Base-by-base conservation (phyloP, 1,140 invertebrate species). In the Ceratina australensis region DNA sequence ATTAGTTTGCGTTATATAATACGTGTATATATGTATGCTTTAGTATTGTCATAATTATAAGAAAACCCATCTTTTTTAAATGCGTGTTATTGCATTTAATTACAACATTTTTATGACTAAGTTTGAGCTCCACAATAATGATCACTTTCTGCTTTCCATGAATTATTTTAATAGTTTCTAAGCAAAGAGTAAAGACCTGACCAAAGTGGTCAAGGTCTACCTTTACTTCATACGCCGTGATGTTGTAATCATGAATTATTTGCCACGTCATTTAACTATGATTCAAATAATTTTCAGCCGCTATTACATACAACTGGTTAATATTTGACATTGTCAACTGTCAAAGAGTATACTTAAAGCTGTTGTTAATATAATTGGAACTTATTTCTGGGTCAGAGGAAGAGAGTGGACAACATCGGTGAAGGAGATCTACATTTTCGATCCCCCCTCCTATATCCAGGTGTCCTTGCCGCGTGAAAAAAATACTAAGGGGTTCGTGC, bases 341-440 rank as follows among this genome's bases (percentile, higher is more conserved):
- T 61, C 28, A 61, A 60, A 4, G 5, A 4, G 10, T 2, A 60
- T 13, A n/a, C n/a, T n/a, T 10, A 3, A n/a, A n/a, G 16, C 1
- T 57, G 8, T 8, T 50, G 12, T 42, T 42, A 42, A 42, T 42
- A 42, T 42, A 60, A 68, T 50, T 60, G 8, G 8, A 18, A 0
- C 12, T 16, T 4, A n/a, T 60, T 50, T 67, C 28, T 67, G 22
- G 22, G 47, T 69, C 47, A 42, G 8, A 42, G 18, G 16, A 50
- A 63, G 59, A 63, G 47, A 26, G 20, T 68, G 56, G 24, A 33
- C 54, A 59, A 28, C 12, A 18, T 15, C 13, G 18, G 12, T 10
- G 66, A 71, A 72, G 28, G 75, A 74, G 61, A 65, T 42, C 49
- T 22, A 77, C 47, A 77, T 63, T 77, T 72, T 63, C 66, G 75